phyloP scores from a whole-genome alignment of 2,113 vertebrate species.

The Hemiscyllium ocellatum region DNA sequence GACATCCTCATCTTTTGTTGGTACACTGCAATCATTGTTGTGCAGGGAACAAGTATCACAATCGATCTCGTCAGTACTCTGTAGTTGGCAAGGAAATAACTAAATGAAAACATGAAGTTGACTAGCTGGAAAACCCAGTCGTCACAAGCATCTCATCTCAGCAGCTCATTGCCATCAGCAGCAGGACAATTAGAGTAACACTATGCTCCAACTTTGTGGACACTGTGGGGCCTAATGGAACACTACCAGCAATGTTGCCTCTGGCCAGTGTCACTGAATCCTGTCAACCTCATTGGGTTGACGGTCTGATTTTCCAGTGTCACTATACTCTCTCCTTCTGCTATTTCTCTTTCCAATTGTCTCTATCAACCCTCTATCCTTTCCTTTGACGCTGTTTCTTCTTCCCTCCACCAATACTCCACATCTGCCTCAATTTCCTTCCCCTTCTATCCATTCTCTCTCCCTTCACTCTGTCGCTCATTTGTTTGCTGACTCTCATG shows the following conservation, averaged over 20 bases:
- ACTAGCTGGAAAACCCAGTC: not conserved
- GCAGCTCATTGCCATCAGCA: not conserved
- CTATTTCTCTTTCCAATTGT: not conserved
- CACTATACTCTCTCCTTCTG: not conserved
- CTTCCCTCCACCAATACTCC: no score
- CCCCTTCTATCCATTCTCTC: not conserved
- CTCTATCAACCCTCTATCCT: not conserved
- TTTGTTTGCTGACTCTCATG: not conserved
- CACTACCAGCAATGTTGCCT: not conserved
- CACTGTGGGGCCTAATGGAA: not conserved
- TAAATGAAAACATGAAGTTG: not conserved
- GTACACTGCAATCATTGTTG: not conserved
- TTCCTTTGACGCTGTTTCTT: not conserved
- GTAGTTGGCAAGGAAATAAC: constrained; percentile 7
- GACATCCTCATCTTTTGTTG: not conserved
- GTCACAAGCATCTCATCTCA: not conserved
- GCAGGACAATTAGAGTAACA: not conserved
- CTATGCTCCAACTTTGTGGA: not conserved
- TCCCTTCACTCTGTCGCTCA: no score
- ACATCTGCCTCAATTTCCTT: no score
- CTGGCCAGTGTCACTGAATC: not conserved
- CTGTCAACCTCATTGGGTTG: no score
- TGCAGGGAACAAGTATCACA: not conserved
- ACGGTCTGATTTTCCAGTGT: not conserved
- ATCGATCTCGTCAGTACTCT: not conserved